Conservation (phyloP, 2,888 invertebrate species). For the Sminthurides aquaticus region DNA sequence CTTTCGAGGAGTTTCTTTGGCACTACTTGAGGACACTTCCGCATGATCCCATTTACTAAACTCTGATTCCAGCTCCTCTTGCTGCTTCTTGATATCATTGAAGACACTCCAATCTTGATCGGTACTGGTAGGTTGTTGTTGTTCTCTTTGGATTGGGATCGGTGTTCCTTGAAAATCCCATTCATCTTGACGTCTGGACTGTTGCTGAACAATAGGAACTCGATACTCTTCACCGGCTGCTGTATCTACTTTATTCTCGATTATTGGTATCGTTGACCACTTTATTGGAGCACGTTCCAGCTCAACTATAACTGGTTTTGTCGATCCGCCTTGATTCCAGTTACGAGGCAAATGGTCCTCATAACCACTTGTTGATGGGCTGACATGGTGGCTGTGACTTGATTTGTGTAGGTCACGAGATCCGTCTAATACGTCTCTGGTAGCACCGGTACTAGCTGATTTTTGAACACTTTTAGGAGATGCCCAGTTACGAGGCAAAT, state of each 20-base stretch:
- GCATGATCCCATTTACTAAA: slow-evolving; percentile 1
- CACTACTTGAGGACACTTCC: not conserved
- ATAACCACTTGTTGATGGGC: not conserved
- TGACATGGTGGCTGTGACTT: not conserved
- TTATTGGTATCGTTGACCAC: slow-evolving; percentile 12
- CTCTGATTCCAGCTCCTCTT: not conserved
- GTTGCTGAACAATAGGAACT: slow-evolving; percentile 11
- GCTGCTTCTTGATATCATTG: slow-evolving; percentile 7
- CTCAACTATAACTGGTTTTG: slow-evolving; percentile 12
- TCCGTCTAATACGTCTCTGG: not conserved
- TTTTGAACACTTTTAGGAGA: not conserved
- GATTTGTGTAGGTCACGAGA: not conserved
- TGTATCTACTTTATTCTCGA: not conserved
- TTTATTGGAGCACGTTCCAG: slow-evolving; percentile 10
- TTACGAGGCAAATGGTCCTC: not conserved
- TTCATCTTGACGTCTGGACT: slow-evolving; percentile 8
- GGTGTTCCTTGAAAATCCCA: not conserved
- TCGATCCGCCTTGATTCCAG: slow-evolving; percentile 6
- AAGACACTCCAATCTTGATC: slow-evolving; percentile 14
- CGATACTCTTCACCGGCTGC: slow-evolving; percentile 3
- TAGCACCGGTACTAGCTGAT: not conserved
- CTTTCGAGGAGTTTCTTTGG: not conserved
- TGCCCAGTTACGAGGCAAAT: not conserved
- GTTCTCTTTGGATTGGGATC: not conserved
- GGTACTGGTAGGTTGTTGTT: not conserved